Conservation (phyloP, 1,140 invertebrate genomes). For the Pseudomyrmex flavicornis region DNA sequence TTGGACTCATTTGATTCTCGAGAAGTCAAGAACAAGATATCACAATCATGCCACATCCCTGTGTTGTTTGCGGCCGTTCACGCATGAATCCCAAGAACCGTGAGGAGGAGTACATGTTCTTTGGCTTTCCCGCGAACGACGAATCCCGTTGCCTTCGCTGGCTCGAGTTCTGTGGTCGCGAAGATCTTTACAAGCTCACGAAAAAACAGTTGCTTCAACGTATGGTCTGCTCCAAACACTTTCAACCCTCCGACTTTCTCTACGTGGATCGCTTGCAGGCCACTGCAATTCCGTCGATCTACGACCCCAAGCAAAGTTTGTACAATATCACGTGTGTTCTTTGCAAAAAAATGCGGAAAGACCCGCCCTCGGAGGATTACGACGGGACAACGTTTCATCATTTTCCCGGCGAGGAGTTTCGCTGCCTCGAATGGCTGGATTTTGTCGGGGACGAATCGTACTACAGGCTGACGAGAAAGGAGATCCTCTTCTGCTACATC, state of each 20-base stretch:
- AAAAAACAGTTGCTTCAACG: slow-evolving; percentile 83
- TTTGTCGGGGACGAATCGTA: slow-evolving; percentile 84
- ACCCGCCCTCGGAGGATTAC: slow-evolving; percentile 78
- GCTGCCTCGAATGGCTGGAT: slow-evolving; percentile 83
- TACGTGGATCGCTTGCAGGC: slow-evolving; percentile 81
- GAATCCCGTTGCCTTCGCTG: slow-evolving; percentile 81
- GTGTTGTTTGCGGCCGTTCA: slow-evolving; percentile 84
- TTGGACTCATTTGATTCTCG: not conserved
- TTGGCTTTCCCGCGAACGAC: slow-evolving; percentile 84
- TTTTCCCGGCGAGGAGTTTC: slow-evolving; percentile 84
- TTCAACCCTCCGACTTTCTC: slow-evolving; percentile 79
- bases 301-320: slow-evolving; percentile 83
- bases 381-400: slow-evolving; percentile 83
- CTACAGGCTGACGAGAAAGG: slow-evolving; percentile 83
- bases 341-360: slow-evolving; percentile 78
- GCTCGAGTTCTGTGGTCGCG: slow-evolving; percentile 83
- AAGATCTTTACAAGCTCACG: slow-evolving; percentile 83
- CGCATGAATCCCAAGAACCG: slow-evolving; percentile 84
- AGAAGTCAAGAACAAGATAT: not conserved
- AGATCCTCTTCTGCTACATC: slow-evolving; percentile 84
- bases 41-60: slow-evolving; percentile 83
- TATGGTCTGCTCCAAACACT: slow-evolving; percentile 84
- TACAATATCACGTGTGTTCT: slow-evolving; percentile 84
- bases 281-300: slow-evolving; percentile 81
- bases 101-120: slow-evolving; percentile 83